These are phyloP conservation scores for Cynocephalus volans DNA, from an alignment of 2,113 vertebrate species.

Conservation along the genomic window DNA sequence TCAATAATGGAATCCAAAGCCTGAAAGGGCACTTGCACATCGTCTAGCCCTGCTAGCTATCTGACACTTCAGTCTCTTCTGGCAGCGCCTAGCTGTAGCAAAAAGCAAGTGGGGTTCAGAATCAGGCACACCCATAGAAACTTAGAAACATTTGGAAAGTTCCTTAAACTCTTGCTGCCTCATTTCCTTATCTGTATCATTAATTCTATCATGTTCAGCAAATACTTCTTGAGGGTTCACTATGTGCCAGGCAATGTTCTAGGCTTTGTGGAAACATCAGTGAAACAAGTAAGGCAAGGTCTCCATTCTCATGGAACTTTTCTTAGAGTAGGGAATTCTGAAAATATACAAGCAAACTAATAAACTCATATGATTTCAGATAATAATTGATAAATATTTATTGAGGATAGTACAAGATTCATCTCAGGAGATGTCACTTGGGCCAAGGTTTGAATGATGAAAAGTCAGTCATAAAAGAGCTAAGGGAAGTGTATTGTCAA, in stretches of 20 bases:
- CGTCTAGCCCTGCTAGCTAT: not conserved
- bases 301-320: not conserved
- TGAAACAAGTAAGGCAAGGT: not conserved
- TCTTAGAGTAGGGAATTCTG: not conserved
- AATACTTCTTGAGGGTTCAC: not conserved
- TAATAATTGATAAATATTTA: not conserved
- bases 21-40: not conserved
- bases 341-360: not conserved
- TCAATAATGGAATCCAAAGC: not conserved
- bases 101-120: not conserved
- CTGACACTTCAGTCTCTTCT: not conserved
- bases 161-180: not conserved
- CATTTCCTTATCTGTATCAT: constrained; percentile 1
- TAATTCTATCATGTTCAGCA: not conserved
- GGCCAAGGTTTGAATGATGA: not conserved
- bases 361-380: not conserved
- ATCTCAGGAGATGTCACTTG: not conserved
- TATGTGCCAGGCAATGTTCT: not conserved
- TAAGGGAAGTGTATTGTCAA: not conserved
- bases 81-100: not conserved
- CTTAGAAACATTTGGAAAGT: not conserved
- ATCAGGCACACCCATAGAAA: not conserved
- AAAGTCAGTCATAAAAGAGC: not conserved
- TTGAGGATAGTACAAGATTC: not conserved
- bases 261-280: not conserved